phyloP scores from a whole-genome alignment of 2,888 invertebrate species.

The Cyrtodaria siliqua region DNA sequence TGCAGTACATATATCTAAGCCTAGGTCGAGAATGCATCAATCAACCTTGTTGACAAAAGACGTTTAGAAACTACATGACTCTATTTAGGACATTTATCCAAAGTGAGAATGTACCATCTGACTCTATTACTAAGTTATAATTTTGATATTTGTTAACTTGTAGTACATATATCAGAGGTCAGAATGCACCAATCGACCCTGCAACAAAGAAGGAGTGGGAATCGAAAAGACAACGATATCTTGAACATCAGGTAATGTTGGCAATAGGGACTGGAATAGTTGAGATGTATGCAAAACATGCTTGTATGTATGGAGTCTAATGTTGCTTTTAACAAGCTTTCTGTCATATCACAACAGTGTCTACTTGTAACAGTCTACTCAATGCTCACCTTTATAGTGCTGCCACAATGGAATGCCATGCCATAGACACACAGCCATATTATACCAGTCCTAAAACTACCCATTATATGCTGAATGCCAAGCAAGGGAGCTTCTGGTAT shows the following conservation, averaged over 20 bases:
- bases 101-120: constrained; percentile 94
- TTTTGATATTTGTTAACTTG: too few species aligned
- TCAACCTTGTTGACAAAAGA: constrained; percentile 92
- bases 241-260: constrained; percentile 90
- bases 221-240: constrained; percentile 89
- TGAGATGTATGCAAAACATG: not conserved
- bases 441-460: too few species aligned
- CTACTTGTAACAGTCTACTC: too few species aligned
- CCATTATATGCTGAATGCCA: too few species aligned
- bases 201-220: constrained; percentile 93
- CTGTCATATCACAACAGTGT: too few species aligned
- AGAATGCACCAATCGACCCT: constrained; percentile 94
- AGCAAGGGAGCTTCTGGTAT: too few species aligned
- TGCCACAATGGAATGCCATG: too few species aligned
- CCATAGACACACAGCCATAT: too few species aligned
- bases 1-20: constrained; percentile 91
- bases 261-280: not conserved
- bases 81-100: constrained; percentile 90
- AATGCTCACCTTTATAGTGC: too few species aligned
- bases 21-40: constrained; percentile 93
- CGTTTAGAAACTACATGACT: constrained; percentile 94
- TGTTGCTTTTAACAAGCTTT: too few species aligned
- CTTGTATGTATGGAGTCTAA: not conserved
- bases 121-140: constrained; percentile 92
- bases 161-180: constrained; percentile 92